These are phyloP conservation scores for Toxonevra muliebris DNA, from an alignment of 2,888 invertebrate genomes.

Conservation along the genomic window DNA sequence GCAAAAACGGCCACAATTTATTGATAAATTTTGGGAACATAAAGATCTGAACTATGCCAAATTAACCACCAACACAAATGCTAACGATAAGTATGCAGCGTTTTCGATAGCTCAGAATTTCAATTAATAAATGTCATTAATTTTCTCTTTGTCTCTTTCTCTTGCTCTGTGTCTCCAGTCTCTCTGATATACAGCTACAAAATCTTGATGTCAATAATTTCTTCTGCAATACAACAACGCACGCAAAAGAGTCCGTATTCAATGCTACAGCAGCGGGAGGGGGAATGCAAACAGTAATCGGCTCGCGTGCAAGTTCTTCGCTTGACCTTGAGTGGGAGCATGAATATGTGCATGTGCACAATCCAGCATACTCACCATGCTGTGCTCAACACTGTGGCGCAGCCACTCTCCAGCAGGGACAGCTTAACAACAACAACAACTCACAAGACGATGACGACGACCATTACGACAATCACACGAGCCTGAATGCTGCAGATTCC, in stretches of 20 bases:
- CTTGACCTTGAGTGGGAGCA: conserved; percentile 78
- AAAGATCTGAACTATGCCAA: conserved; percentile 59
- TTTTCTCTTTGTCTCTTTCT: neutral
- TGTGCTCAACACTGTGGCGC: conserved; percentile 38
- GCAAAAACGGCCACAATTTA: conserved; percentile 57
- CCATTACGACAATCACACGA: conserved; percentile 1
- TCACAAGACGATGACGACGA: neutral
- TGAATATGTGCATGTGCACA: conserved; percentile 63
- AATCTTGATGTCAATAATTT: conserved; percentile 70
- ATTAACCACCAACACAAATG: conserved; percentile 48
- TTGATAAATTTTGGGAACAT: conserved; percentile 60
- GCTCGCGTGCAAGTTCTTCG: conserved; percentile 73
- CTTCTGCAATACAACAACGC: conserved; percentile 56
- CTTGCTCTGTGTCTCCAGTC: conserved; percentile 51
- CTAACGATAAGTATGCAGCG: conserved; percentile 23
- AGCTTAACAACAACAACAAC: neutral
- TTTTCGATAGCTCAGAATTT: neutral
- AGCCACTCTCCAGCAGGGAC: too few species aligned
- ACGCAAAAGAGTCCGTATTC: conserved; percentile 56
- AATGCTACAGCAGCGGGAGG: conserved; percentile 35
- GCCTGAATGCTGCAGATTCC: conserved; percentile 32
- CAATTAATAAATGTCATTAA: neutral
- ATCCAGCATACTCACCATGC: conserved; percentile 18
- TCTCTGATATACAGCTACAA: conserved; percentile 70
- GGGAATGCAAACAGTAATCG: conserved; percentile 57